Evolutionary conservation across 30 jellyfish, hydroid and myxozoan genomes (phyloP), one percentile per base, ranked within the genome.

Genomic region (Sanderia malayensis): DNA sequence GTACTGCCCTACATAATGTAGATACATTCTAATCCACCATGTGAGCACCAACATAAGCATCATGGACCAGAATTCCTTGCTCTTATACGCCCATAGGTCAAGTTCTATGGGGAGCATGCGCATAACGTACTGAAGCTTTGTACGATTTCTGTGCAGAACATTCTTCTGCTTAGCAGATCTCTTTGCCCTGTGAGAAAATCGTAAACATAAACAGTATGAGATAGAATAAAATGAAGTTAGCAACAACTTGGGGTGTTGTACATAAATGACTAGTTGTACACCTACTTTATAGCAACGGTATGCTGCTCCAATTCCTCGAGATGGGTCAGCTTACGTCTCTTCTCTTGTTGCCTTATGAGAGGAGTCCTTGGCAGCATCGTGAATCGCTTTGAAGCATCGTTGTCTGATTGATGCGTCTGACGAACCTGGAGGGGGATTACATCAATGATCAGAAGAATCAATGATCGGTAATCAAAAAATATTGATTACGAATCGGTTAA

Each of bases 291-390:
- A 24, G 94, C 53, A 31, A 58, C 86, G 29, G 94, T 46, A 31
- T 89, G 93, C 31, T 94, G 94, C 31, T 75, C 89, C 19, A 89
- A 83, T 53, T 89, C 93, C 76, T 89, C 97, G 6, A 83, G 78
- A 73, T 89, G 97, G 0, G 97, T 82, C 46, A 83, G 85, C 61
- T 76, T 77, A 46, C 47, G 67, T 22, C 80, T 76, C 45, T 59
- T 61, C 73, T 67, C 73, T 25, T 75, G 95, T 59, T 69, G 85
- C 2, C 57, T 71, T 18, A 67, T 58, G 3, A 70, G 73, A 13
- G 97, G 95, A 10, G 97, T 89, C 66, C 83, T 89, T 7, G 97
- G 97, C 19, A 89, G 61, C 89, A 89, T 82, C 18, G 97, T 89
- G 83, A 70, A 89, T 37, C 69, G 47, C 47, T 79, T 83, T 18